Evolutionary conservation across 2,888 invertebrate genomes (phyloP).

Genomic region (Hypomecis punctinalis): DNA sequence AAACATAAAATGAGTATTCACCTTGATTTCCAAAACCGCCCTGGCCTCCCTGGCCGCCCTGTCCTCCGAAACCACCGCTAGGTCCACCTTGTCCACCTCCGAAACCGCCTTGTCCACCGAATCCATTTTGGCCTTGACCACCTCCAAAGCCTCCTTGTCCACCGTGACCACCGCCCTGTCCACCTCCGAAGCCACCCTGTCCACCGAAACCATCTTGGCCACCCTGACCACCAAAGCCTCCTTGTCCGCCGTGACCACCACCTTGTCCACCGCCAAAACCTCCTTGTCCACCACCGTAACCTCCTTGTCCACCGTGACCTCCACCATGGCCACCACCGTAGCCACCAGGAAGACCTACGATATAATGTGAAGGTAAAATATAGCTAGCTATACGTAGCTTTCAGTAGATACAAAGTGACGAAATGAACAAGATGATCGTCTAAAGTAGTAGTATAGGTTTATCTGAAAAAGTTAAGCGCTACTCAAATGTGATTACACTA

Average conservation of each 20-base stretch:
- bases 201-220: slow-evolving; percentile 29
- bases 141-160: slow-evolving; percentile 28
- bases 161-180: slow-evolving; percentile 19
- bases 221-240: slow-evolving; percentile 11
- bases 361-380: background rate
- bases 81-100: slow-evolving; percentile 30
- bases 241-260: slow-evolving; percentile 11
- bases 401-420: background rate
- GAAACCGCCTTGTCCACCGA: slow-evolving; percentile 20
- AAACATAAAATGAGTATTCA: slow-evolving; percentile 13
- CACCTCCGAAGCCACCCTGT: slow-evolving; percentile 18
- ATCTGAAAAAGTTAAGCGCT: too few relatives aligned
- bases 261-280: slow-evolving; percentile 33
- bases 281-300: slow-evolving; percentile 18
- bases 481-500: too few relatives aligned
- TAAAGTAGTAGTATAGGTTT: too few relatives aligned
- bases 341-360: slow-evolving; percentile 28
- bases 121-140: too few relatives aligned
- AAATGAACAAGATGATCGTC: background rate
- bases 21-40: slow-evolving; percentile 10
- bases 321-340: slow-evolving; percentile 20
- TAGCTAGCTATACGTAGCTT: background rate
- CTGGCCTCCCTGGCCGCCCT: slow-evolving; percentile 9
- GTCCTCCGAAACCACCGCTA: slow-evolving; percentile 22
- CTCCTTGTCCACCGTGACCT: slow-evolving; percentile 21